phyloP scores from a whole-genome alignment of 2,113 vertebrate species.

The Bettongia penicillata region DNA sequence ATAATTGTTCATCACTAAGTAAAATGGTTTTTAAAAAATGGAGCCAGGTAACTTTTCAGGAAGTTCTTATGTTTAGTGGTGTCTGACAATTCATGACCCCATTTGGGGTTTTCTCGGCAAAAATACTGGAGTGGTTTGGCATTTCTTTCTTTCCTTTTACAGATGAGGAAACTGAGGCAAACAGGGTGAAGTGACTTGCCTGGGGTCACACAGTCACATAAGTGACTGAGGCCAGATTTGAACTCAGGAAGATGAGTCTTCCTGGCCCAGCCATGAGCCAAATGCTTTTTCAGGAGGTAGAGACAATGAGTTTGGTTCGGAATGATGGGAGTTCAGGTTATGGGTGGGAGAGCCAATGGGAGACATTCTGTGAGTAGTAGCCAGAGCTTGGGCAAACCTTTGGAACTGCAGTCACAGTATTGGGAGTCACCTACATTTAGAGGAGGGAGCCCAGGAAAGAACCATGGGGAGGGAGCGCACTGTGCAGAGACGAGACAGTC shows the following conservation, averaged over 20 bases:
- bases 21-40: background rate
- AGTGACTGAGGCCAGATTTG: background rate
- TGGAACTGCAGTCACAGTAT: no score
- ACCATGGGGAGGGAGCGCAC: background rate
- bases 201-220: background rate
- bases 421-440: background rate
- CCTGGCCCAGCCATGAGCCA: no score
- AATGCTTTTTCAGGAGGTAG: background rate
- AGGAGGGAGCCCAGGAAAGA: background rate
- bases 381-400: background rate
- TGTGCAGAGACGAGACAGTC: background rate
- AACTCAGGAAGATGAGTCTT: background rate
- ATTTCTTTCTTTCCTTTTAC: background rate
- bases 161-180: background rate
- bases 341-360: no score
- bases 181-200: background rate
- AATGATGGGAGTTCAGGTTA: background rate
- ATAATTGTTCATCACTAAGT: background rate
- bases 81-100: background rate
- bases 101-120: background rate
- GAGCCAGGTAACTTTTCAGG: background rate
- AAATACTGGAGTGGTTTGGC: background rate
- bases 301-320: background rate
- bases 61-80: background rate
- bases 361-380: background rate